phyloP scores from a whole-genome alignment of 2,888 invertebrate genomes.

The Ellobium chinense region DNA sequence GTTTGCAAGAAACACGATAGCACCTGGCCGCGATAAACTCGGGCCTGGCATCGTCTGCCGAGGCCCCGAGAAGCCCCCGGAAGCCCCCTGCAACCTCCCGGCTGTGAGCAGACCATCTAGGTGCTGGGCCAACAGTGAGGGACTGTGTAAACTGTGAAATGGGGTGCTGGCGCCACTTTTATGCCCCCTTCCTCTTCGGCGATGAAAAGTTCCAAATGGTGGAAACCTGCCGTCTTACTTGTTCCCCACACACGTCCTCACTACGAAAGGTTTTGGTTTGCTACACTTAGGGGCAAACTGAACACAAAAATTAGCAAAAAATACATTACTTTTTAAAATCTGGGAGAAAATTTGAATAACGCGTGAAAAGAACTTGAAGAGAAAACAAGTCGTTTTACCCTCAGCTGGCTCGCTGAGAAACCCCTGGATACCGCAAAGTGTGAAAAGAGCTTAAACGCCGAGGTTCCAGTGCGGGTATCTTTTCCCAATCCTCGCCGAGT shows the following conservation, averaged over 20 bases:
- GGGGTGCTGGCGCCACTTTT: background rate
- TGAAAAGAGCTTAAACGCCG: background rate
- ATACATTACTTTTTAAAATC: background rate
- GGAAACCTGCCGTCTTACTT: no score
- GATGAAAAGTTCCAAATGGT: no score
- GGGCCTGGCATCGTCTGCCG: slow-evolving; percentile 24
- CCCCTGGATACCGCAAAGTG: background rate
- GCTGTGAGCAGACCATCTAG: slow-evolving; percentile 17
- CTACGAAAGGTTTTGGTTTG: no score
- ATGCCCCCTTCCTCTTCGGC: background rate
- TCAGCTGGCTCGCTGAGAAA: no score
- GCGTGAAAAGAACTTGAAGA: no score
- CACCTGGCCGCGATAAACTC: slow-evolving; percentile 37
- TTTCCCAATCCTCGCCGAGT: slow-evolving; percentile 1
- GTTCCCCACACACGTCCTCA: no score
- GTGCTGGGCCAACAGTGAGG: slow-evolving; percentile 44
- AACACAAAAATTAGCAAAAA: background rate
- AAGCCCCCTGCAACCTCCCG: slow-evolving; percentile 15
- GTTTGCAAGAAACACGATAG: slow-evolving; percentile 26
- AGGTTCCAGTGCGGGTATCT: background rate
- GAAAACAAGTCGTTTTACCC: no score
- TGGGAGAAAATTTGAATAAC: no score
- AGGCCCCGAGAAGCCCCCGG: background rate
- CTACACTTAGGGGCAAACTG: no score
- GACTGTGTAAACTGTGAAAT: slow-evolving; percentile 42